Percentiles rank a stretch among this genome's conserved stretches.
Conservation (phyloP, 2,888 invertebrate species). For the Platerodrilus igneus region DNA sequence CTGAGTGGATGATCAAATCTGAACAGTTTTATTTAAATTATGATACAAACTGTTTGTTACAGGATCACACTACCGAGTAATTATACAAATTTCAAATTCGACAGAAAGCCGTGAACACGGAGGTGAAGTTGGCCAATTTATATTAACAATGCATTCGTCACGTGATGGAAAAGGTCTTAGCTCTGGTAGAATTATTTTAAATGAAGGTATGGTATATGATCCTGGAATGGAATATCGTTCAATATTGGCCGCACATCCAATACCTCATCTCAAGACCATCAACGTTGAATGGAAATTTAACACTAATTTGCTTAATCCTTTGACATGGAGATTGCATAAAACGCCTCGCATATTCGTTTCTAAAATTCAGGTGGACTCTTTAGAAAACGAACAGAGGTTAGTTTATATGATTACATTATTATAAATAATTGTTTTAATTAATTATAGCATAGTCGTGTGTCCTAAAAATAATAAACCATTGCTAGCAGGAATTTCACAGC, state of each 20-base stretch:
- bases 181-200: constrained; percentile 37
- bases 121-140: constrained; percentile 72
- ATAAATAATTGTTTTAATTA: constrained; percentile 5
- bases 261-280: constrained; percentile 63
- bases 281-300: constrained; percentile 76
- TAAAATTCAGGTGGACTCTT: constrained; percentile 64
- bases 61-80: constrained; percentile 77
- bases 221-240: constrained; percentile 66
- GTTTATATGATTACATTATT: constrained; percentile 29
- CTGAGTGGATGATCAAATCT: no score
- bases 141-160: constrained; percentile 61
- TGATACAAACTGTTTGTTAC: constrained; percentile 38
- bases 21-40: constrained; percentile 1
- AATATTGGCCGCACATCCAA: constrained; percentile 63
- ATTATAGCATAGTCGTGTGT: constrained; percentile 65
- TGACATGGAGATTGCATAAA: constrained; percentile 75
- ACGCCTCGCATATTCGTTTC: constrained; percentile 71
- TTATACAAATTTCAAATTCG: constrained; percentile 68
- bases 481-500: constrained; percentile 58
- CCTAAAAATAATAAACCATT: constrained; percentile 62
- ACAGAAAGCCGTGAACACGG: constrained; percentile 68
- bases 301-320: constrained; percentile 72
- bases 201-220: constrained; percentile 55
- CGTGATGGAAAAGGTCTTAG: constrained; percentile 47
- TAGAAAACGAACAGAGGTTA: constrained; percentile 67